Base-by-base conservation (phyloP, 2,888 invertebrate species). In the Microplitis deprimator region DNA sequence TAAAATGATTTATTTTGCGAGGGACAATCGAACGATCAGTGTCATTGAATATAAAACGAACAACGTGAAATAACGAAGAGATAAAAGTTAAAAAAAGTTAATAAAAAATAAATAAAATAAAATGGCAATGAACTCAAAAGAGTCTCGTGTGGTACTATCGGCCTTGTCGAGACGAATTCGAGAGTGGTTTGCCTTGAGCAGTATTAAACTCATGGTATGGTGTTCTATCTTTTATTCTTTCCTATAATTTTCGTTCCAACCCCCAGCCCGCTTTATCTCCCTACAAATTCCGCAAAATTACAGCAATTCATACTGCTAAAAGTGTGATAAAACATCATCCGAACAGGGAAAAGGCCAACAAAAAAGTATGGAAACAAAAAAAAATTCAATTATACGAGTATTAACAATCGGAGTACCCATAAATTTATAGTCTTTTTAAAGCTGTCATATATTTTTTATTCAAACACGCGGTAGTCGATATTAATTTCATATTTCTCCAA, bases 71-170 rank as follows among this genome's bases (percentile, higher is more conserved):
- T 6, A 62, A 20, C 20, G 16, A 20, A n/a, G 62, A 62, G 20
- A 3, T 29, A 29, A 29, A 29, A 16, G 16, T 17, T 17, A 59
- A 41, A 39, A 68, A 39, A 39, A 29, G 20, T 20, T 20, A 17
- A 17, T 17, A 40, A 60, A 17, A 6, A 29, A 70, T 13, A 60
- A 38, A 60, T 29, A 20, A 59, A 70, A 70, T 29, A 59, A 59
- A 38, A 64, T 76, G 70, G 70, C 75, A 59, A 75, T 75, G 75
- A 75, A 70, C 75, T 62, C 69, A 38, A 20, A 17, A 62, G 40
- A 8, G 17, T 17, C 13, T 39, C 61, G n/a, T 72, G 40, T 72
- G 60, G 60, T 20, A 20, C 40, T 29, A 20, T 73, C 73, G 73
- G 59, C 73, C 73, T 73, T 73, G 73, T 17, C 60, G 38, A 39